Percentiles rank a stretch among this genome's conserved stretches.
Conservation (phyloP, 2,888 invertebrate species). For the Aromia moschata region DNA sequence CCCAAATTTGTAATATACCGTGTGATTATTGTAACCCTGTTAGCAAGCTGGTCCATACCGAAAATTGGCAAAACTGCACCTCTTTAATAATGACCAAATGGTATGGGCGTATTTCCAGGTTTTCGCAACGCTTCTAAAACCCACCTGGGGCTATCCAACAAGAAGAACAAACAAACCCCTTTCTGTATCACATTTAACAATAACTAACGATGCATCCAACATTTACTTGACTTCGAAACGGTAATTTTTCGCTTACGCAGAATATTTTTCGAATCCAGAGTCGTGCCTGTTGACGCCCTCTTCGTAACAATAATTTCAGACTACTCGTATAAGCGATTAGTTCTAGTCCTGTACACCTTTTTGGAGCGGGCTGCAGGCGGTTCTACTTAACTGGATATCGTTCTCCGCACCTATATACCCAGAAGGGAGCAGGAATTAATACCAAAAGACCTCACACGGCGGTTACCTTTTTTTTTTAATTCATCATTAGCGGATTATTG, state of each 20-base stretch:
- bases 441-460: constrained; percentile 48
- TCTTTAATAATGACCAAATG: too few relatives aligned
- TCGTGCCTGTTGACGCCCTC: constrained; percentile 45
- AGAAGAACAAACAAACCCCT: too few relatives aligned
- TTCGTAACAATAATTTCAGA: constrained; percentile 46
- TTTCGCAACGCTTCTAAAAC: too few relatives aligned
- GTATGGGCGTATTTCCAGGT: too few relatives aligned
- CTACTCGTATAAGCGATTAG: constrained; percentile 48
- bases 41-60: too few relatives aligned
- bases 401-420: constrained; percentile 42
- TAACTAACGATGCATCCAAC: constrained; percentile 1
- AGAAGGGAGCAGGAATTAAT: constrained; percentile 13
- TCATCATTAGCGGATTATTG: constrained; percentile 18
- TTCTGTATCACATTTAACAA: too few relatives aligned
- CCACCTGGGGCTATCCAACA: too few relatives aligned
- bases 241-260: constrained; percentile 22
- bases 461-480: constrained; percentile 47
- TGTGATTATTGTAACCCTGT: too few relatives aligned
- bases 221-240: not conserved
- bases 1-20: too few relatives aligned
- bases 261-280: constrained; percentile 32
- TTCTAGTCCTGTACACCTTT: constrained; percentile 40
- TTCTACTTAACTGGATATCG: constrained; percentile 27
- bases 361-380: constrained; percentile 33
- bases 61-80: too few relatives aligned